Evolutionary conservation across 2,888 invertebrate genomes (phyloP).

Genomic region (Osmoderma eremita): DNA sequence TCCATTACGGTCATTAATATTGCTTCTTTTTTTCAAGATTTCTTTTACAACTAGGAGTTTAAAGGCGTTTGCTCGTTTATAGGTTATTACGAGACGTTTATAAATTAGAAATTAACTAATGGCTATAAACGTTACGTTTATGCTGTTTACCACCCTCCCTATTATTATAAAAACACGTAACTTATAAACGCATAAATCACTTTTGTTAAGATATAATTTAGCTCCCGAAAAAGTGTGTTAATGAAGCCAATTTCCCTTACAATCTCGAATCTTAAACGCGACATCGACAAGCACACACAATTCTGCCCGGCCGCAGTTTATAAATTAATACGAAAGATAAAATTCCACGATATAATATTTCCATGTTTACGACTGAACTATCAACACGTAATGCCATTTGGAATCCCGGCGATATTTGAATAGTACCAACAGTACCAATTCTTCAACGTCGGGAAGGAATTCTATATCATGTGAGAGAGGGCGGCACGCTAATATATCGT

Average conservation of each 20-base stretch:
- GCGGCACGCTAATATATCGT: slow-evolving; percentile 9
- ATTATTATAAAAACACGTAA: no score
- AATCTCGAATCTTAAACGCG: not conserved
- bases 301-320: not conserved
- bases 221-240: no score
- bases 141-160: no score
- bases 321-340: not conserved
- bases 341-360: slow-evolving; percentile 9
- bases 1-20: not conserved
- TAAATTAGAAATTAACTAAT: no score
- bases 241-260: no score
- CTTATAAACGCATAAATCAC: no score
- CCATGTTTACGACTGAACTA: slow-evolving; percentile 8
- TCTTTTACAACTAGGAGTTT: no score
- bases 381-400: slow-evolving; percentile 5
- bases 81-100: no score
- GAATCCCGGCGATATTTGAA: slow-evolving; percentile 2
- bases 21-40: not conserved
- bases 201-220: no score
- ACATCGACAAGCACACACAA: not conserved
- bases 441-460: slow-evolving; percentile 12
- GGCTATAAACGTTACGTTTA: no score
- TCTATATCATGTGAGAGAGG: not conserved
- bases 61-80: no score
- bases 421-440: slow-evolving; percentile 2